These are phyloP conservation scores for Alectoris magna DNA, from an alignment of 2,797 vertebrate genomes.

Conservation along the genomic window DNA sequence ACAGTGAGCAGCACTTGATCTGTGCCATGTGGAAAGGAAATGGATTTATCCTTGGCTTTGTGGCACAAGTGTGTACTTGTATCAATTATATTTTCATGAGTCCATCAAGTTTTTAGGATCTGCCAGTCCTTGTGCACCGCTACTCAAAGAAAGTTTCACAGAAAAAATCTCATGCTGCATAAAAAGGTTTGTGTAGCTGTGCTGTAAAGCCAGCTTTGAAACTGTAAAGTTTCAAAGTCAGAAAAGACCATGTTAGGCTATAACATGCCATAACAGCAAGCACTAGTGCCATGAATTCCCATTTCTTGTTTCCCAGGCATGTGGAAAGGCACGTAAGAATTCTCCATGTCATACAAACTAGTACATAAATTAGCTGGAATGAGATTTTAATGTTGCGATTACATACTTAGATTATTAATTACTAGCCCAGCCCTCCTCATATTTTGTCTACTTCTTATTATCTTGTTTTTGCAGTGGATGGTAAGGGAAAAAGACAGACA, in stretches of 20 bases:
- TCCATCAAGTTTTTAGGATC: neutral
- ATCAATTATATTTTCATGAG: neutral
- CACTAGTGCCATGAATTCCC: neutral
- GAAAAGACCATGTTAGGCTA: neutral
- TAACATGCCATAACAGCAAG: neutral
- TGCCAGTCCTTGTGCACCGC: neutral
- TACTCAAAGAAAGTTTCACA: neutral
- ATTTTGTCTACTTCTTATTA: slow-evolving; percentile 56
- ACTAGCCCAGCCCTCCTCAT: slow-evolving; percentile 1
- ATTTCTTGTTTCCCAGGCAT: neutral
- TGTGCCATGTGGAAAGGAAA: neutral
- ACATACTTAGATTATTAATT: slow-evolving; percentile 45
- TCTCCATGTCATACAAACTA: slow-evolving; percentile 31
- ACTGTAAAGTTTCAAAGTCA: slow-evolving; percentile 8
- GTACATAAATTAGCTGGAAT: slow-evolving; percentile 7
- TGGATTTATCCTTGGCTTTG: neutral
- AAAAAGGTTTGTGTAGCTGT: neutral
- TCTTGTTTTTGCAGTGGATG: slow-evolving; percentile 55
- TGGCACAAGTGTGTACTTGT: neutral
- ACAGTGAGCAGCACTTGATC: neutral
- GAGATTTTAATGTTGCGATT: slow-evolving; percentile 25
- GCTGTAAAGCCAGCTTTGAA: neutral
- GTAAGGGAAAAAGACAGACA: slow-evolving; percentile 54
- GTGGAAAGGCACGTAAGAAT: neutral
- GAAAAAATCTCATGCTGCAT: neutral